These are phyloP conservation scores for Ceyx margarethae DNA, from an alignment of 2,113 vertebrate genomes.

Conservation along the genomic window DNA sequence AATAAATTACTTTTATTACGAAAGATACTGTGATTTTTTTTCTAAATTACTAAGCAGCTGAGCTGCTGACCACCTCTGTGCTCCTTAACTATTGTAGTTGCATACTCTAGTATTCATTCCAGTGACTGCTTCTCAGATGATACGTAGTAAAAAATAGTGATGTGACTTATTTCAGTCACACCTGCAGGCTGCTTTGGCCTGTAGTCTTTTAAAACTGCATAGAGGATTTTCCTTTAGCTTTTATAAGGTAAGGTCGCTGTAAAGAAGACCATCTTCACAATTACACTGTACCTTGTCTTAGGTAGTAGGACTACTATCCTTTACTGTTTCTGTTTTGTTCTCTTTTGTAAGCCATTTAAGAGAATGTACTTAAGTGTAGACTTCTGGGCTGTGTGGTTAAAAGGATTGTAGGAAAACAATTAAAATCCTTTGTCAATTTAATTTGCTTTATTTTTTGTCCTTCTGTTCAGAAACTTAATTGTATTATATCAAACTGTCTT, in stretches of 20 bases:
- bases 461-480: not conserved
- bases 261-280: too few species aligned
- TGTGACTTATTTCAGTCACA: too few species aligned
- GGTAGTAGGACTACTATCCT: too few species aligned
- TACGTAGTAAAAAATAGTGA: too few species aligned
- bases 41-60: not conserved
- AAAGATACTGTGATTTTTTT: not conserved
- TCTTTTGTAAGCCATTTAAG: not conserved
- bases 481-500: not conserved
- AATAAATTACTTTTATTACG: not conserved
- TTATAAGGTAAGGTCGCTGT: too few species aligned
- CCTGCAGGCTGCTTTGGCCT: too few species aligned
- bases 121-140: too few species aligned
- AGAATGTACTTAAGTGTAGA: not conserved
- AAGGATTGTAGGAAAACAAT: not conserved
- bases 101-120: not conserved
- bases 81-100: not conserved
- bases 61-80: not conserved
- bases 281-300: too few species aligned
- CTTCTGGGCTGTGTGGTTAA: not conserved
- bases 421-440: not conserved
- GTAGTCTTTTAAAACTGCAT: too few species aligned
- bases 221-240: too few species aligned
- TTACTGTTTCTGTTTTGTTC: too few species aligned
- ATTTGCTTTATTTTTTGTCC: not conserved